Conservation (phyloP, 2,113 vertebrate genomes). For the Gambusia affinis region DNA sequence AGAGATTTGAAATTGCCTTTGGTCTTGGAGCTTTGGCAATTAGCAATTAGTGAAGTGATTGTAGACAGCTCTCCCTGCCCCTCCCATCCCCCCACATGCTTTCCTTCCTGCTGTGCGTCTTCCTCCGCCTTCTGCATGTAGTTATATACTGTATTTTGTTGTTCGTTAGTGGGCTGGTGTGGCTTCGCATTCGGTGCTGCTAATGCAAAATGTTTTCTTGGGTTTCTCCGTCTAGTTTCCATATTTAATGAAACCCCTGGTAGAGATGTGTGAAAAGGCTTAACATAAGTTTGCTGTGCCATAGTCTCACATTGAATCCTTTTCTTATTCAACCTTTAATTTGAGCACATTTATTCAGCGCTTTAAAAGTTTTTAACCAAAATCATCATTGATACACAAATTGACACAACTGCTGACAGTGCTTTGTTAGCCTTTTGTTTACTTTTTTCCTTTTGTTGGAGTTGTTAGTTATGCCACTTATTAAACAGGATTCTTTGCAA, state of each 20-base stretch:
- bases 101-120: slow-evolving; percentile 53
- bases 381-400: not conserved
- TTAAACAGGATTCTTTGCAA: no score
- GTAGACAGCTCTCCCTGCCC: slow-evolving; percentile 54
- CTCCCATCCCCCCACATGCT: slow-evolving; percentile 14
- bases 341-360: not conserved
- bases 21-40: slow-evolving; percentile 76
- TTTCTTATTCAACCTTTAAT: not conserved
- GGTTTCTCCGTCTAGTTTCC: slow-evolving; percentile 9
- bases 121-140: slow-evolving; percentile 25
- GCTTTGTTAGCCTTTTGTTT: not conserved
- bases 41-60: slow-evolving; percentile 78
- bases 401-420: not conserved
- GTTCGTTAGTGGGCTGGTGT: slow-evolving; percentile 20
- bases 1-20: slow-evolving; percentile 79
- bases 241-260: not conserved
- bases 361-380: not conserved
- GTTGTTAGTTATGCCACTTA: no score
- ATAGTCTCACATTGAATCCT: not conserved
- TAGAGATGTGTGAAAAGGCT: not conserved
- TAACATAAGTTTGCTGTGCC: not conserved
- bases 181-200: slow-evolving; percentile 31
- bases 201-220: slow-evolving; percentile 16
- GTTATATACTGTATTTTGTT: slow-evolving; percentile 39
- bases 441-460: no score